Evolutionary conservation across 2,797 vertebrate genomes (phyloP).

Genomic region (Anableps anableps): DNA sequence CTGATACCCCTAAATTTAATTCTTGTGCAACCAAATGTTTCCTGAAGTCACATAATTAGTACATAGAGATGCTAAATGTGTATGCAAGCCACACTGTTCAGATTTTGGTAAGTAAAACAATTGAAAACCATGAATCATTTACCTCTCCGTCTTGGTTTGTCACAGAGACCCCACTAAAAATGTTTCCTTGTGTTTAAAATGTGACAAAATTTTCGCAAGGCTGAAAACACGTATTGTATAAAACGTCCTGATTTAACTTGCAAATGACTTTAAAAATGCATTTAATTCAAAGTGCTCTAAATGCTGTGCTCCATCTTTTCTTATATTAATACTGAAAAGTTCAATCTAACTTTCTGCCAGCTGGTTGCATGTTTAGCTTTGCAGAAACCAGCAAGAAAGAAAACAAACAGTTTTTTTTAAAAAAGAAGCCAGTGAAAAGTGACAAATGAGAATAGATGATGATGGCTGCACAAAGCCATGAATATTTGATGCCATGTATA

Average conservation of each 20-base stretch:
- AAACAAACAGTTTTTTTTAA: not conserved
- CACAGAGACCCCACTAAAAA: not conserved
- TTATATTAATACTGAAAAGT: not conserved
- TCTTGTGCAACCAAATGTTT: not conserved
- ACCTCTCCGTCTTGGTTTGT: not conserved
- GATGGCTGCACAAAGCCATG: conserved; percentile 9
- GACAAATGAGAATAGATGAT: conserved; percentile 8
- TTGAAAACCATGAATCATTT: not conserved
- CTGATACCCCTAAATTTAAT: not conserved
- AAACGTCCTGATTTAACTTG: not conserved
- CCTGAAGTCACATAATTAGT: not conserved
- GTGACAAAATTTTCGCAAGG: not conserved
- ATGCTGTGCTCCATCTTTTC: not conserved
- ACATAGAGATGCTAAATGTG: not conserved
- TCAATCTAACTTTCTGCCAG: not conserved
- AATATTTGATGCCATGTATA: conserved; percentile 11
- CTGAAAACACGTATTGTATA: not conserved
- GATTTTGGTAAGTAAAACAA: not conserved
- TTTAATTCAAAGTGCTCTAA: not conserved
- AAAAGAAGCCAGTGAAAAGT: not conserved
- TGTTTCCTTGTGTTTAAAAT: not conserved
- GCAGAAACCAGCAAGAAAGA: not conserved
- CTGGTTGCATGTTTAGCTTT: not conserved
- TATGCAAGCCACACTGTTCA: not conserved
- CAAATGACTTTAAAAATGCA: not conserved